Conservation (phyloP, 2,888 invertebrate genomes). For the Stomorhina lunata region DNA sequence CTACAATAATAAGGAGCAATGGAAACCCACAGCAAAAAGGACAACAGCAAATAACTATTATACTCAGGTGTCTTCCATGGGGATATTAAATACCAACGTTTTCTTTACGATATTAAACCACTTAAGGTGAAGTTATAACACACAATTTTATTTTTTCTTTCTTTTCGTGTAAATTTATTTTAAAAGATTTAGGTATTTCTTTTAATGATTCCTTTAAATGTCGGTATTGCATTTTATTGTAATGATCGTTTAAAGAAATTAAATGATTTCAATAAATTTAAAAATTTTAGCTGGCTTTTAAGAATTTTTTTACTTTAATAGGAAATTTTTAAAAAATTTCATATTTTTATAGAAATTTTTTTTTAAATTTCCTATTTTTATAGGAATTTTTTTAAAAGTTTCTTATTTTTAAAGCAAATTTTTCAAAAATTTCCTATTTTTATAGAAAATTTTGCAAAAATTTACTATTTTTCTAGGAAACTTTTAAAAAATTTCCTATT, state of each 20-base stretch:
- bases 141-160: background rate
- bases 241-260: conserved; percentile 33
- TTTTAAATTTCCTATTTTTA: too few relatives aligned
- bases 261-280: conserved; percentile 36
- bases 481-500: too few relatives aligned
- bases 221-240: conserved; percentile 46
- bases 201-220: conserved; percentile 28
- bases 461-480: too few relatives aligned
- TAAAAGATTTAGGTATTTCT: background rate
- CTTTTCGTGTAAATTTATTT: background rate
- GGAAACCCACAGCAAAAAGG: background rate
- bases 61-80: conserved; percentile 49
- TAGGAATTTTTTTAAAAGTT: too few relatives aligned
- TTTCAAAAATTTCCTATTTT: too few relatives aligned
- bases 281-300: background rate
- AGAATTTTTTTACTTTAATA: background rate
- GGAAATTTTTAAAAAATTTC: background rate
- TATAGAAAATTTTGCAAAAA: too few relatives aligned
- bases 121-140: conserved; percentile 51
- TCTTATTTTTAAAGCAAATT: too few relatives aligned
- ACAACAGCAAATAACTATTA: conserved; percentile 38
- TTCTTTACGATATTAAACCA: conserved; percentile 54
- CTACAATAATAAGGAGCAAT: background rate
- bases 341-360: too few relatives aligned
- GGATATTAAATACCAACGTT: conserved; percentile 52